These are phyloP conservation scores for Trochalopteron elliotii DNA, from an alignment of 2,113 vertebrate genomes.

Conservation along the genomic window DNA sequence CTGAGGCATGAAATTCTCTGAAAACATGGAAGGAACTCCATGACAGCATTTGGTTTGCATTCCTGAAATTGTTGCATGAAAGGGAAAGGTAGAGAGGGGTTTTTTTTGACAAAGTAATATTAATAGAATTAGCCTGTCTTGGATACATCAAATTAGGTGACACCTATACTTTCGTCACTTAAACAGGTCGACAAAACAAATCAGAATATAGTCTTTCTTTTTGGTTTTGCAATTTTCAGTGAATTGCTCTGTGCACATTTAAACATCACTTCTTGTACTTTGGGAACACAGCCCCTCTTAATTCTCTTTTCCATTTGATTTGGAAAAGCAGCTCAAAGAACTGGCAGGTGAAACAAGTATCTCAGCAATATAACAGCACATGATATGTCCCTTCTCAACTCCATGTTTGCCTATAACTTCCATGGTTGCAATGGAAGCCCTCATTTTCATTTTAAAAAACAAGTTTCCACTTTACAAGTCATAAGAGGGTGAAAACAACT, in stretches of 20 bases:
- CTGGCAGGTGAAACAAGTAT: neutral
- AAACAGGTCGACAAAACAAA: neutral
- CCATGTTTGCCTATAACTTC: neutral
- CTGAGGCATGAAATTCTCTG: neutral
- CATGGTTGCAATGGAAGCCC: neutral
- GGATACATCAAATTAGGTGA: neutral
- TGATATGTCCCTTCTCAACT: neutral
- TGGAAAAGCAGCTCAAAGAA: neutral
- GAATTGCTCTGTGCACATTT: neutral
- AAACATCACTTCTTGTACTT: neutral
- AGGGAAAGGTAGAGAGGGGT: neutral
- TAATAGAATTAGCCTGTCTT: neutral
- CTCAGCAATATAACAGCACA: neutral
- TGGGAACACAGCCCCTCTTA: neutral
- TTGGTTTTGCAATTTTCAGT: neutral
- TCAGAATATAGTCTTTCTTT: neutral
- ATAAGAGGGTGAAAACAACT: neutral
- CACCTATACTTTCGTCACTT: neutral
- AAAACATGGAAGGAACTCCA: neutral
- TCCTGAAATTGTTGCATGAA: neutral
- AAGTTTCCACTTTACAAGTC: neutral
- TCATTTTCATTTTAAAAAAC: neutral
- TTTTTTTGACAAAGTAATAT: neutral
- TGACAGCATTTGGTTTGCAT: neutral
- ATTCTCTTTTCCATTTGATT: neutral